These are phyloP conservation scores for Neelides folsomi DNA, from an alignment of 2,888 invertebrate genomes.

Conservation along the genomic window DNA sequence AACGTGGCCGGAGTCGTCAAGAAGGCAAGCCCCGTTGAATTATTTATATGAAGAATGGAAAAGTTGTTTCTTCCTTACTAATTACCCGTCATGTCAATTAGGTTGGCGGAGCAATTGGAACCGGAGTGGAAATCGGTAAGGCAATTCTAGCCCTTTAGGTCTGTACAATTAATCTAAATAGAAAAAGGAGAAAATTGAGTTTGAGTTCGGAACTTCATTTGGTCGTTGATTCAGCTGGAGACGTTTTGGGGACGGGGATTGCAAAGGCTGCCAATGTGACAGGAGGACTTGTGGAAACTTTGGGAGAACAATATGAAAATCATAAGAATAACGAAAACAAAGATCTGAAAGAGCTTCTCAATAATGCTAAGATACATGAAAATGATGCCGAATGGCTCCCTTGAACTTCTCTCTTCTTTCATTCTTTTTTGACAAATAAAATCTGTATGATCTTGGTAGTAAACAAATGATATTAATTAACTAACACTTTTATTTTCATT, in stretches of 20 bases:
- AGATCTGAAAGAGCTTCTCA: conserved; percentile 25
- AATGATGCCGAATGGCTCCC: conserved; percentile 31
- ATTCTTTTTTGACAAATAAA: too few relatives aligned
- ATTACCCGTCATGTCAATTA: conserved; percentile 6
- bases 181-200: too few relatives aligned
- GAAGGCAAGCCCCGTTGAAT: conserved; percentile 38
- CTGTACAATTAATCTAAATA: conserved; percentile 2
- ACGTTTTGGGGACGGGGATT: conserved; percentile 29
- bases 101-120: conserved; percentile 29
- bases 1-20: conserved; percentile 55
- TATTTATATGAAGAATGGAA: not conserved
- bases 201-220: too few relatives aligned
- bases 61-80: not conserved
- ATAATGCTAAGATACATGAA: conserved; percentile 28
- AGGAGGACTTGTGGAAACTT: conserved; percentile 23
- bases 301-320: conserved; percentile 19
- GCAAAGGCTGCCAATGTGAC: conserved; percentile 30
- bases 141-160: conserved; percentile 7
- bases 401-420: not conserved
- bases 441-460: too few relatives aligned
- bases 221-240: conserved; percentile 19
- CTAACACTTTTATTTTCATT: too few relatives aligned
- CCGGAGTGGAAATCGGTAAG: conserved; percentile 21
- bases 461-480: too few relatives aligned
- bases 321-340: conserved; percentile 8